These are phyloP conservation scores for Porites australiensis DNA, from an alignment of 64 coral and sea anemone species.

Conservation along the genomic window DNA sequence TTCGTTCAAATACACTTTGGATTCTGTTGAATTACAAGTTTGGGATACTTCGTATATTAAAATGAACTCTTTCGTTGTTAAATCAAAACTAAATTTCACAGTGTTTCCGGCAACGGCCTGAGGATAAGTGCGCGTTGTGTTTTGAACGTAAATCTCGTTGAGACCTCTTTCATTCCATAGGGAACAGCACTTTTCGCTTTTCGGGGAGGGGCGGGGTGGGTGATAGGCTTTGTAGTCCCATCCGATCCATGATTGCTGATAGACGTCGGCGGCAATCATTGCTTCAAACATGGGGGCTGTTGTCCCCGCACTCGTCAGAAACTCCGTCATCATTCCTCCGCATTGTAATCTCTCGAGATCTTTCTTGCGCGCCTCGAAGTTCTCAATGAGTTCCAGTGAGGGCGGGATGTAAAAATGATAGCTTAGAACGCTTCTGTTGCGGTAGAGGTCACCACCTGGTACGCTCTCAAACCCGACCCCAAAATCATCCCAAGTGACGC, in stretches of 20 bases:
- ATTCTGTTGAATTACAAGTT: slow-evolving; percentile 70
- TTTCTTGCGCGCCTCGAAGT: slow-evolving; percentile 60
- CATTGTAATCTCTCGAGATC: slow-evolving; percentile 84
- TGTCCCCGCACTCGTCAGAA: slow-evolving; percentile 44
- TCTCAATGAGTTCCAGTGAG: slow-evolving; percentile 22
- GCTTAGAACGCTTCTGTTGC: slow-evolving; percentile 91
- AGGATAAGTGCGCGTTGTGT: slow-evolving; percentile 67
- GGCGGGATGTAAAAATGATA: slow-evolving; percentile 91
- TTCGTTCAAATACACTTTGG: slow-evolving; percentile 80
- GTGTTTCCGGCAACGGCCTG: slow-evolving; percentile 87
- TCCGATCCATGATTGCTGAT: slow-evolving; percentile 92
- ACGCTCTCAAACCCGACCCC: slow-evolving; percentile 94
- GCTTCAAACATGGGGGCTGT: slow-evolving; percentile 62
- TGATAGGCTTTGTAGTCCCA: slow-evolving; percentile 85
- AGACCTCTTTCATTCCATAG: slow-evolving; percentile 75
- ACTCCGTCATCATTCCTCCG: slow-evolving; percentile 95
- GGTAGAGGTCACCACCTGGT: slow-evolving; percentile 82
- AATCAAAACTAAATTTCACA: slow-evolving; percentile 70
- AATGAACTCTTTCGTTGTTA: slow-evolving; percentile 66
- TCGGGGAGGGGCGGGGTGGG: slow-evolving; percentile 20
- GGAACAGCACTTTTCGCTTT: slow-evolving; percentile 22
- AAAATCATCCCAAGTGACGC: slow-evolving; percentile 95
- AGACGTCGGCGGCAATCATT: slow-evolving; percentile 77
- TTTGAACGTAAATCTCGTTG: slow-evolving; percentile 67
- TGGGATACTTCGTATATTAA: slow-evolving; percentile 59